Percentiles rank a stretch among this genome's conserved stretches.
Evolutionary conservation across 2,797 vertebrate species (phyloP).

Genomic region (Scarus forsteni): DNA sequence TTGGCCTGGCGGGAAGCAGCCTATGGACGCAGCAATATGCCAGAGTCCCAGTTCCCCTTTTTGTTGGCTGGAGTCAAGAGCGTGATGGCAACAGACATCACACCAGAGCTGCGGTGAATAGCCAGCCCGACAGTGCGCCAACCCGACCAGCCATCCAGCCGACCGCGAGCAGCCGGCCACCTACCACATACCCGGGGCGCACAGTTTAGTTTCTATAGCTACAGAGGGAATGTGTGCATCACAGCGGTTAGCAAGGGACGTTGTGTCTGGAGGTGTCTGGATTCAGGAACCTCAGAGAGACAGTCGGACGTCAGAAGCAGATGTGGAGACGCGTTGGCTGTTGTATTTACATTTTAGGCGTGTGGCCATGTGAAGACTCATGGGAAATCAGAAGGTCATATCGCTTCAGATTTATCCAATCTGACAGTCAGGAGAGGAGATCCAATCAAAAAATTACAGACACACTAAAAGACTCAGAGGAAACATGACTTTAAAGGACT

Average conservation of each 20-base stretch:
- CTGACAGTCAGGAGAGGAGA: conserved; percentile 27
- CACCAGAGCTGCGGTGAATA: conserved; percentile 62
- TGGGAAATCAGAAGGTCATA: neutral
- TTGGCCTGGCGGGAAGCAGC: conserved; percentile 36
- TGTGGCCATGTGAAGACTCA: conserved; percentile 12
- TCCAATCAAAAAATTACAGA: neutral
- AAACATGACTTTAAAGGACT: neutral
- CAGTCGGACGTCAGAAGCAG: conserved; percentile 53
- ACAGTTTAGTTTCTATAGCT: conserved; percentile 66
- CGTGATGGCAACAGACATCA: conserved; percentile 78
- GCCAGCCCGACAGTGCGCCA: conserved; percentile 51
- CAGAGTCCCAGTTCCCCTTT: conserved; percentile 34
- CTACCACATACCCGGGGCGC: conserved; percentile 57
- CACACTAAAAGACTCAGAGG: neutral
- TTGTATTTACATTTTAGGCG: conserved; percentile 44
- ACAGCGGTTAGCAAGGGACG: conserved; percentile 62
- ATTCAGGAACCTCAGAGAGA: conserved; percentile 45
- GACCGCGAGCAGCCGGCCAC: conserved; percentile 65
- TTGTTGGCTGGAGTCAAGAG: conserved; percentile 43
- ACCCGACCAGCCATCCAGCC: conserved; percentile 47
- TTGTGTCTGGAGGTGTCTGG: conserved; percentile 65
- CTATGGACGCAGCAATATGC: conserved; percentile 44
- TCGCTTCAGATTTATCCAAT: conserved; percentile 24
- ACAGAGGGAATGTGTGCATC: conserved; percentile 67
- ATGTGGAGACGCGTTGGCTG: conserved; percentile 47